A percentile compares a stretch with the other conserved stretches of the same genome.
phyloP scores from a whole-genome alignment of 1,140 invertebrate genomes.

The Drosophila simulans region DNA sequence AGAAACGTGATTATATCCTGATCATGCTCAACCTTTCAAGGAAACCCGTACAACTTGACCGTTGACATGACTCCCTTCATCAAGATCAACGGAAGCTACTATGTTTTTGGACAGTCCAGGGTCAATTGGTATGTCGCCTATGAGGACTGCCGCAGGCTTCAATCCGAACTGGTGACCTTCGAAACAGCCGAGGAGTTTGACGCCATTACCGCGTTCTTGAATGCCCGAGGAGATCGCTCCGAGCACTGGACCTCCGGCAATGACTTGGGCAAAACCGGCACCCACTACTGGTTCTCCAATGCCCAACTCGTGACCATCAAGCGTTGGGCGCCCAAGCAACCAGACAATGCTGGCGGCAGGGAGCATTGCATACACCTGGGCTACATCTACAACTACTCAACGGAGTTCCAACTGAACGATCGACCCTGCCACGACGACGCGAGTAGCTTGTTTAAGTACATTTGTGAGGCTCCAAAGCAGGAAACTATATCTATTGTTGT shows the following conservation, averaged over 20 bases:
- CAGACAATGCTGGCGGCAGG: slow-evolving; percentile 36
- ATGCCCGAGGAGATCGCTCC: background rate
- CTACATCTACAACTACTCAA: slow-evolving; percentile 17
- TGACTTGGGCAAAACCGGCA: slow-evolving; percentile 37
- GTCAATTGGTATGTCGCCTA: slow-evolving; percentile 41
- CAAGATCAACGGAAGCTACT: slow-evolving; percentile 29
- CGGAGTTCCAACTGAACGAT: slow-evolving; percentile 32
- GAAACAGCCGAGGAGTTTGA: slow-evolving; percentile 40
- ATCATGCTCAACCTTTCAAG: background rate
- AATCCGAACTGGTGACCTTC: slow-evolving; percentile 36
- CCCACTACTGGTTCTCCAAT: slow-evolving; percentile 39
- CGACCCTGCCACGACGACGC: slow-evolving; percentile 8
- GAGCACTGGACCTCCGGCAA: slow-evolving; percentile 53
- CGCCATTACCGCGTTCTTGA: slow-evolving; percentile 12
- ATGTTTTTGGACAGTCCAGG: slow-evolving; percentile 28
- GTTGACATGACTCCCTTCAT: slow-evolving; percentile 16
- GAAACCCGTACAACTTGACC: slow-evolving; percentile 11
- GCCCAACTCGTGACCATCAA: slow-evolving; percentile 27
- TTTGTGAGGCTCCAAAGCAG: slow-evolving; percentile 86
- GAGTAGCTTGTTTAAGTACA: slow-evolving; percentile 39
- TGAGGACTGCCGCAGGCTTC: slow-evolving; percentile 22
- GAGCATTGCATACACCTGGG: slow-evolving; percentile 58
- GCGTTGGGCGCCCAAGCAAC: slow-evolving; percentile 38
- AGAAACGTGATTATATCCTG: background rate
- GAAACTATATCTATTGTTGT: slow-evolving; percentile 85